A percentile compares a stretch with the other conserved stretches of the same genome.
Conservation (phyloP, 2,888 invertebrate species). For the Dicroscelio sp. region DNA sequence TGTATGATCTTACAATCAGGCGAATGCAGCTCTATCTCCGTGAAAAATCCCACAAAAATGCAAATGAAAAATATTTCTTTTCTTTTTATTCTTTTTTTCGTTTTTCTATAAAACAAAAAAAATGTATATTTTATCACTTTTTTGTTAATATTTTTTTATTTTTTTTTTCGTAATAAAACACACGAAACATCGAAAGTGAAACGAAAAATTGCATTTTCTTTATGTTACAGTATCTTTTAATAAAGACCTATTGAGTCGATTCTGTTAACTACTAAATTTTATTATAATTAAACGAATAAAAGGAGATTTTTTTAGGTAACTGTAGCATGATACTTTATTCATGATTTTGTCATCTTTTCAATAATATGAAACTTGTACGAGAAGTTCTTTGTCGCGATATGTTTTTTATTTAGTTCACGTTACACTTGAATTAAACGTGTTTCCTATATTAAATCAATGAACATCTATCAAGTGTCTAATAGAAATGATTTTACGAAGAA, state of each 20-base stretch:
- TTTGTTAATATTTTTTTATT: neutral
- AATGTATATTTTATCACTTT: neutral
- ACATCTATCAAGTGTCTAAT: slow-evolving; percentile 42
- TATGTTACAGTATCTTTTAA: neutral
- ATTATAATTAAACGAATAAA: neutral
- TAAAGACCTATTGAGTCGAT: too few species aligned
- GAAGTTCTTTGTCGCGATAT: slow-evolving; percentile 11
- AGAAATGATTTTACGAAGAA: slow-evolving; percentile 19
- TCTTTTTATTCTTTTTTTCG: slow-evolving; percentile 16
- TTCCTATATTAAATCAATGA: slow-evolving; percentile 37
- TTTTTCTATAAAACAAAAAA: slow-evolving; percentile 37
- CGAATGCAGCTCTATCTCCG: slow-evolving; percentile 58
- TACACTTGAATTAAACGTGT: neutral
- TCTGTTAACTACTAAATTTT: neutral
- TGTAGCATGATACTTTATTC: neutral
- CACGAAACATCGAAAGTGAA: slow-evolving; percentile 12
- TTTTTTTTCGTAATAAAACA: neutral
- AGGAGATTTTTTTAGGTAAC: too few species aligned
- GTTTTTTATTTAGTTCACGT: slow-evolving; percentile 30
- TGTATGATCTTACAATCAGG: slow-evolving; percentile 80
- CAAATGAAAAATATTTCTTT: slow-evolving; percentile 54
- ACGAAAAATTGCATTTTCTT: slow-evolving; percentile 25
- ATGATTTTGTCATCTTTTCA: slow-evolving; percentile 25
- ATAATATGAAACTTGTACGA: slow-evolving; percentile 24
- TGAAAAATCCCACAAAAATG: slow-evolving; percentile 44